phyloP scores from a whole-genome alignment of 2,797 vertebrate species.

The Lacerta bilineata region DNA sequence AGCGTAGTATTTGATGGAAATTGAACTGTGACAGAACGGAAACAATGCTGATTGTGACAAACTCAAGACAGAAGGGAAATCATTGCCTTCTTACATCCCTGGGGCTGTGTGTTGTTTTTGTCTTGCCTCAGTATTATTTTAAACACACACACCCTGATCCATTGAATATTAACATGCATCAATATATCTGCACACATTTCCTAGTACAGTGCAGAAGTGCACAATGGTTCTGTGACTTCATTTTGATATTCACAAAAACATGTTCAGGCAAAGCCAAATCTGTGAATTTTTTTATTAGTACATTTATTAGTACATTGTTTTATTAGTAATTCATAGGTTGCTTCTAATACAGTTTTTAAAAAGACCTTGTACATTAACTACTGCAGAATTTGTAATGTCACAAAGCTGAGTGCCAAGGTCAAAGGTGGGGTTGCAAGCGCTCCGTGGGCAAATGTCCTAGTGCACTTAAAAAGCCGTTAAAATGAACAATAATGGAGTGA shows the following conservation, averaged over 20 bases:
- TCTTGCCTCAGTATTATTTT: not conserved
- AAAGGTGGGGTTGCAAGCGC: conserved; percentile 74
- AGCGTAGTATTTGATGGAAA: too few species aligned
- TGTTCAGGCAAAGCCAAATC: not conserved
- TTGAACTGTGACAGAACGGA: too few species aligned
- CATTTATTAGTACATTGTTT: not conserved
- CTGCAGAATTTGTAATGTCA: conserved; percentile 54
- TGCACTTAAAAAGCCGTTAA: conserved; percentile 85
- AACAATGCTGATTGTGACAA: too few species aligned
- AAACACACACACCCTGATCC: not conserved
- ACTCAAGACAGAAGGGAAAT: too few species aligned
- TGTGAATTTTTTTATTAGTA: not conserved
- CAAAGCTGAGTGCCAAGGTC: conserved; percentile 70
- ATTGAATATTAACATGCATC: not conserved
- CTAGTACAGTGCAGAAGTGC: not conserved
- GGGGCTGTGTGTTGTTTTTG: not conserved
- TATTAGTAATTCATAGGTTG: not conserved
- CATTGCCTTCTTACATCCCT: too few species aligned
- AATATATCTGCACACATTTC: not conserved
- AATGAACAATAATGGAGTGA: conserved; percentile 85
- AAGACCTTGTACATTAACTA: not conserved
- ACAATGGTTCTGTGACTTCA: not conserved
- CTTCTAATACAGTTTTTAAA: not conserved
- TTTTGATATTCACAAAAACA: not conserved
- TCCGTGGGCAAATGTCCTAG: conserved; percentile 83